A percentile compares a stretch with the other conserved stretches of the same genome.
Evolutionary conservation across 2,888 invertebrate genomes (phyloP).

Genomic region (Capitulum mitella): DNA sequence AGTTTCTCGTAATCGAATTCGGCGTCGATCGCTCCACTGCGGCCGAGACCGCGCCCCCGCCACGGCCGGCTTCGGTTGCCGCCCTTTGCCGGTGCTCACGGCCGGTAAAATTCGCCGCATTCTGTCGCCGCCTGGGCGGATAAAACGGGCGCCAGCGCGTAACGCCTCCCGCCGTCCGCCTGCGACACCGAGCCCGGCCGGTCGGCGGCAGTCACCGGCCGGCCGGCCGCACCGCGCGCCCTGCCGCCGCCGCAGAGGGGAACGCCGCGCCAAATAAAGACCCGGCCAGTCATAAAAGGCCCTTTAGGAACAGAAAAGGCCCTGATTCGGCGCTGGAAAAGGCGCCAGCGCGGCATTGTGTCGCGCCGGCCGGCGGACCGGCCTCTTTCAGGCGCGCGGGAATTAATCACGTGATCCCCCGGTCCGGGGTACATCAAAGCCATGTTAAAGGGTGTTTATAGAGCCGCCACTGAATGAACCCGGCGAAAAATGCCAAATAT

Average conservation of each 20-base stretch:
- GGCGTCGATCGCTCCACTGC: too few relatives aligned
- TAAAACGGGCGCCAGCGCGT: constrained; percentile 1
- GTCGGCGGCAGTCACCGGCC: too few relatives aligned
- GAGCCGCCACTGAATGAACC: too few relatives aligned
- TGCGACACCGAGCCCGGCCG: too few relatives aligned
- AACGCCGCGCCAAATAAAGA: neutral
- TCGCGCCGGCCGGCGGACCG: neutral
- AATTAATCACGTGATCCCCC: neutral
- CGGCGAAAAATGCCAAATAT: neutral
- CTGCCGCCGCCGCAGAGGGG: neutral
- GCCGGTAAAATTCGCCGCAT: neutral
- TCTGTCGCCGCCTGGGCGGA: neutral
- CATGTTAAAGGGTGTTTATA: constrained; percentile 11
- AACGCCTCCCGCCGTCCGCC: neutral
- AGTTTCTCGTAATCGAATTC: too few relatives aligned
- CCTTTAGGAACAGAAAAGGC: constrained; percentile 19
- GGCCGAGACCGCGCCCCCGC: too few relatives aligned
- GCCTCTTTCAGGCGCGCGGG: neutral
- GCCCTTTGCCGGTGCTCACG: constrained; percentile 1
- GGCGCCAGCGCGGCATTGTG: neutral
- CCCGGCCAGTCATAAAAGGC: constrained; percentile 5
- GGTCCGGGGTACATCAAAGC: constrained; percentile 4
- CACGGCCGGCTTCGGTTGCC: neutral
- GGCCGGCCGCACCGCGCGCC: neutral
- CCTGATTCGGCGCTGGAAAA: constrained; percentile 12